These are phyloP conservation scores for Morone saxatilis DNA, from an alignment of 2,113 vertebrate species.

Conservation along the genomic window DNA sequence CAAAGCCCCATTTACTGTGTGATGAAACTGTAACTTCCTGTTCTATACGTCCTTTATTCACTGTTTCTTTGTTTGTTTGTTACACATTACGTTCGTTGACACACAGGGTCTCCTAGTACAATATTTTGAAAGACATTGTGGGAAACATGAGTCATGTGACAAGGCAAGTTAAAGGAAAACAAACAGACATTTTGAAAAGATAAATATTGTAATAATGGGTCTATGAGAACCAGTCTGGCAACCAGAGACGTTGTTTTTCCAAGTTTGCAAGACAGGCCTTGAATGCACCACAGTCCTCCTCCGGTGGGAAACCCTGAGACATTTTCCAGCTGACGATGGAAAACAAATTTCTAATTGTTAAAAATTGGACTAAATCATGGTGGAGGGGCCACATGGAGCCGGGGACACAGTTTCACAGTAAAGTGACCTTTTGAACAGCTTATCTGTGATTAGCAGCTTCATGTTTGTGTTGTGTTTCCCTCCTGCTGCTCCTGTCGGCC, in stretches of 20 bases:
- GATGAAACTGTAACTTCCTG: too few relatives aligned
- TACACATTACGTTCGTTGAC: too few relatives aligned
- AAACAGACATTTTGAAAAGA: not conserved
- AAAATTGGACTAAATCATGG: not conserved
- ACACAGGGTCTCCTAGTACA: too few relatives aligned
- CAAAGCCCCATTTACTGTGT: too few relatives aligned
- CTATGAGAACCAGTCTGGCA: not conserved
- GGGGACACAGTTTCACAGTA: not conserved
- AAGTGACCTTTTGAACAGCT: constrained; percentile 22
- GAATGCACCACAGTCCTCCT: constrained; percentile 26
- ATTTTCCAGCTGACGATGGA: not conserved
- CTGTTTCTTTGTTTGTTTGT: too few relatives aligned
- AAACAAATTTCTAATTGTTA: constrained; percentile 22
- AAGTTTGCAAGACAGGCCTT: not conserved
- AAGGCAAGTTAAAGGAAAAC: not conserved
- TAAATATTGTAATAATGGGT: not conserved
- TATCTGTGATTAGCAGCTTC: constrained; percentile 62
- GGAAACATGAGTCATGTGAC: too few relatives aligned
- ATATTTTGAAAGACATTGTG: too few relatives aligned
- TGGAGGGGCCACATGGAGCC: not conserved
- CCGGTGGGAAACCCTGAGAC: constrained; percentile 6
- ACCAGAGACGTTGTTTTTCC: constrained; percentile 1
- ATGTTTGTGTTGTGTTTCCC: constrained; percentile 48
- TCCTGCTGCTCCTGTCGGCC: constrained; percentile 2
- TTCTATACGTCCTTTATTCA: too few relatives aligned